Evolutionary conservation across 1,140 invertebrate species (phyloP).

Genomic region (Ips nitidus): DNA sequence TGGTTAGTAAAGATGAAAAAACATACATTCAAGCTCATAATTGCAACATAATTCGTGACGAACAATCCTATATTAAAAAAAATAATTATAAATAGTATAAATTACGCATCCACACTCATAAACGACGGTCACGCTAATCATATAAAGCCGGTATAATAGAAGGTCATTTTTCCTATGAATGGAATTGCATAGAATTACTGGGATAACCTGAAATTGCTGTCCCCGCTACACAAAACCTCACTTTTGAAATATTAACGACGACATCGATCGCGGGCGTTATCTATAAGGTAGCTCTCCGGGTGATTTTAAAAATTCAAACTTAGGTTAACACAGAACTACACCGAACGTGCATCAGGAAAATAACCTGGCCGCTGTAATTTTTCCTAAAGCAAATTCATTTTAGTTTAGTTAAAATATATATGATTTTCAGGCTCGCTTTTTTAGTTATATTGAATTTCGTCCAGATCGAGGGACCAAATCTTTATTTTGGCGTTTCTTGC

Average conservation of each 20-base stretch:
- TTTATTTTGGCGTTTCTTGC: slow-evolving; percentile 8
- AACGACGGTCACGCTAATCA: not conserved
- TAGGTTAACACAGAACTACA: not conserved
- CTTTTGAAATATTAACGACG: not conserved
- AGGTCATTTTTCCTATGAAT: not conserved
- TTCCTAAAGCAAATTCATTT: not conserved
- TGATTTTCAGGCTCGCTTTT: slow-evolving; percentile 3
- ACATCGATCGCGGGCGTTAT: not conserved
- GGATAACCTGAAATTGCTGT: not conserved
- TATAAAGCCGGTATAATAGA: not conserved
- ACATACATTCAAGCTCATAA: no score
- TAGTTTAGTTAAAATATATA: not conserved
- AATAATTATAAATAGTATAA: not conserved
- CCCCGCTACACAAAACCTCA: not conserved
- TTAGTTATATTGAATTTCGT: not conserved
- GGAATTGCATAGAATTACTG: not conserved
- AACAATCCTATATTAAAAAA: no score
- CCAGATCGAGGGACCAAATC: not conserved
- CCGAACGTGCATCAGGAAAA: not conserved
- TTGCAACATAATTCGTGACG: no score
- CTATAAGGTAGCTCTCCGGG: not conserved
- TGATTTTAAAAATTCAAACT: not conserved
- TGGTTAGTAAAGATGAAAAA: no score
- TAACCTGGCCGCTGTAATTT: not conserved
- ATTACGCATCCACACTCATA: not conserved